Base-by-base conservation (phyloP, 1,140 invertebrate species). In the Homarus americanus region DNA sequence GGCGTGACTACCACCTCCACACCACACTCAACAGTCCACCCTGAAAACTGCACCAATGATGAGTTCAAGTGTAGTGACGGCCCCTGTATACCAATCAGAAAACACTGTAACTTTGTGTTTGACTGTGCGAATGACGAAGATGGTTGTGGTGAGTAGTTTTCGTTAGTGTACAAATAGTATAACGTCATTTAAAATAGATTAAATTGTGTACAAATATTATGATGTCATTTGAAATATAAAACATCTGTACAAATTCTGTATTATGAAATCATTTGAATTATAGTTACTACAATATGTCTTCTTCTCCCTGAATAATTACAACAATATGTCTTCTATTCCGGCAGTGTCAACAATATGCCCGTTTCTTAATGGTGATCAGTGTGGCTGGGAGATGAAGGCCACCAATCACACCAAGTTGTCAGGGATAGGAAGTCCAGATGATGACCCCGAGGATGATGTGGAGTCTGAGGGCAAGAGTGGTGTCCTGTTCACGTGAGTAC, bases 101-200 rank as follows among this genome's bases (percentile, higher is more conserved):
- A 41, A 28, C 69, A 28, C 28, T 86, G 84, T 32, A 78, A 86
- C 49, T 76, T 86, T 76, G 84, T 53, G 24, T 20, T 4, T 24
- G 72, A 86, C 3, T 87, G 85, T 28, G 49, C 73, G 2, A 41
- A 80, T 79, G 85, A 87, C 32, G 85, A 87, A 66, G 32, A 79
- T n/a, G 85, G 53, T 10, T 87, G 85, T 87, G 85, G 85, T 87
- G 38, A 40, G 85, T 58, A 24, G 53, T 20, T 20, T 58, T 58
- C 4, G 17, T 15, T 58, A 15, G 24, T 58, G 20, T 58, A n/a
- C n/a, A n/a, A n/a, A n/a, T n/a, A n/a, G n/a, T n/a, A n/a, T n/a
- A n/a, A n/a, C n/a, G n/a, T n/a, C n/a, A n/a, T n/a, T n/a, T n/a
- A n/a, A n/a, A n/a, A n/a, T n/a, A n/a, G n/a, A n/a, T n/a, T n/a